Evolutionary conservation across 2,113 vertebrate species (phyloP), one percentile per base, ranked within the genome.

Genomic region (Heloderma charlesbogerti): DNA sequence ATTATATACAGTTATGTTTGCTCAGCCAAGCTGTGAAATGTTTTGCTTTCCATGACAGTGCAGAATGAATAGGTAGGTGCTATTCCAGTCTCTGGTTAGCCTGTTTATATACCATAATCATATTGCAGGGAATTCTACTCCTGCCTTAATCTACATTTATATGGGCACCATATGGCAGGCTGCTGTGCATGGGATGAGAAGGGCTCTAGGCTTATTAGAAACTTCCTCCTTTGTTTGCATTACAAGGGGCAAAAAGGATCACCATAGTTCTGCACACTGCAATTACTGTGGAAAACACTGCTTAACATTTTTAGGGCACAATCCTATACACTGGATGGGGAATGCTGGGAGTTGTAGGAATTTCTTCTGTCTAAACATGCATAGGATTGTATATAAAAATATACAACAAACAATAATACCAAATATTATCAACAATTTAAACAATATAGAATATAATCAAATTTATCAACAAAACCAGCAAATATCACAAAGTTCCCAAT

Each of bases 61-160:
- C 78, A 91, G 88, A 86, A 45, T 20, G 31, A 91, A 40, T 0
- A 13, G 75, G 16, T 51, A 91, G 27, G 10, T 43, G 81, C 67
- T 91, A 37, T 51, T 75, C 29, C 43, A 18, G 79, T n/a, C 43
- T 89, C 86, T 80, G 51, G 25, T 43, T 84, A n/a, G 43, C 77
- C 89, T 94, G 54, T 91, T 95, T 94, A 92, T 92, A 25, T 63
- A 1, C 82, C 25, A 25, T 91, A 93, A 94, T 93, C 80, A 67
- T 48, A 63, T 93, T 93, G 91, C 57, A 81, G 89, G 84, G 80
- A 89, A 84, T 79, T 93, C 91, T 86, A 0, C 25, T 57, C 84
- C 54, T 18, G 90, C 0, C 0, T 82, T 93, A 20, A 75, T 94
- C 89, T 91, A 94, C 85, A 51, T 71, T 89, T 82, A 66, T 8